A percentile compares a stretch with the other conserved stretches of the same genome.
Evolutionary conservation across 2,113 vertebrate genomes (phyloP).

Genomic region (Anhinga rufa): DNA sequence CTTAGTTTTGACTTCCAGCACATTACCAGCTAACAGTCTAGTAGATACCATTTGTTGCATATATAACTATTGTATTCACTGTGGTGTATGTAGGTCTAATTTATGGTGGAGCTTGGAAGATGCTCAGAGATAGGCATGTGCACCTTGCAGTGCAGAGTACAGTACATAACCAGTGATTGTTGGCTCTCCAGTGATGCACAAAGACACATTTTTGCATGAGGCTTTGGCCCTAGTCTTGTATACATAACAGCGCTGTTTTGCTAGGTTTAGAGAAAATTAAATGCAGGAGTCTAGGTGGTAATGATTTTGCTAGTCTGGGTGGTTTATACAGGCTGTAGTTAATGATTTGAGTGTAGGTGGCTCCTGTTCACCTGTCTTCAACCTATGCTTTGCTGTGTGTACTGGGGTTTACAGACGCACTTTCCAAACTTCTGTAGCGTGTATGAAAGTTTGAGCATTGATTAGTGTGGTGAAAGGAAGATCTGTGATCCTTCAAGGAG

Average conservation of each 20-base stretch:
- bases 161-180: not conserved
- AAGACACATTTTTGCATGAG: not conserved
- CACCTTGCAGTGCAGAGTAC: not conserved
- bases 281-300: not conserved
- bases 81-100: not conserved
- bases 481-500: not conserved
- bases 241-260: not conserved
- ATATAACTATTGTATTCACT: not conserved
- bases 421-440: not conserved
- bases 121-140: not conserved
- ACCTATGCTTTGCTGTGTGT: not conserved
- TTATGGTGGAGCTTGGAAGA: not conserved
- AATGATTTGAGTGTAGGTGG: not conserved
- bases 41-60: accelerated
- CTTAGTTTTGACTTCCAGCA: not conserved
- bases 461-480: not conserved
- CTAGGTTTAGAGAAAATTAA: not conserved
- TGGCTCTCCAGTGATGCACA: not conserved
- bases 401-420: not conserved
- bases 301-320: not conserved
- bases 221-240: not conserved
- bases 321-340: not conserved
- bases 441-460: not conserved
- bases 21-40: not conserved
- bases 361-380: not conserved